These are phyloP conservation scores for Plecturocebus donacophilus DNA, from an alignment of 2,113 vertebrate genomes.

Conservation along the genomic window DNA sequence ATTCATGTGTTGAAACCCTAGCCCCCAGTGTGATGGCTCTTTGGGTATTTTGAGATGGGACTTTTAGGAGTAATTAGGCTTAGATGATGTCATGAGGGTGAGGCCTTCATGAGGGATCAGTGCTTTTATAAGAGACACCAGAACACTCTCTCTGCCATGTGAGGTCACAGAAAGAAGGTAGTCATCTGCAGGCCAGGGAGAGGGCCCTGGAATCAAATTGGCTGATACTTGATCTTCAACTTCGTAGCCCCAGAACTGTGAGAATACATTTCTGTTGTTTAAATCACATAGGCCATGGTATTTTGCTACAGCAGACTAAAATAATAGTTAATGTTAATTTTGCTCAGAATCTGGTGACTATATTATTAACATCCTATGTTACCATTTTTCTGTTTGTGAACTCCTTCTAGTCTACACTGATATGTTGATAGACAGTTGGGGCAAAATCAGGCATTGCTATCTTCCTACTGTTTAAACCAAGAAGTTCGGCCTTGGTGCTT, in stretches of 20 bases:
- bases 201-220: not conserved
- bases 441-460: not conserved
- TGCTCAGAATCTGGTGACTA: not conserved
- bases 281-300: not conserved
- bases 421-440: not conserved
- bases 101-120: not conserved
- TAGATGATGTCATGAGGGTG: not conserved
- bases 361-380: not conserved
- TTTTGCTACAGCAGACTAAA: not conserved
- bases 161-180: not conserved
- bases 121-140: not conserved
- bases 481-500: not conserved
- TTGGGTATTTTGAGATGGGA: not conserved
- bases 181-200: not conserved
- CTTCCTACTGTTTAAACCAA: not conserved
- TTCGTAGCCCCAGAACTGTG: not conserved
- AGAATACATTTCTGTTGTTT: not conserved
- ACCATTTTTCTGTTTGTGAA: not conserved
- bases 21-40: not conserved
- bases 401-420: not conserved
- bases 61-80: not conserved
- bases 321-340: not conserved
- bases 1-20: not conserved
- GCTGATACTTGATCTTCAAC: not conserved
- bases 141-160: not conserved